Evolutionary conservation across 2,113 vertebrate genomes (phyloP).

Genomic region (Scomber japonicus): DNA sequence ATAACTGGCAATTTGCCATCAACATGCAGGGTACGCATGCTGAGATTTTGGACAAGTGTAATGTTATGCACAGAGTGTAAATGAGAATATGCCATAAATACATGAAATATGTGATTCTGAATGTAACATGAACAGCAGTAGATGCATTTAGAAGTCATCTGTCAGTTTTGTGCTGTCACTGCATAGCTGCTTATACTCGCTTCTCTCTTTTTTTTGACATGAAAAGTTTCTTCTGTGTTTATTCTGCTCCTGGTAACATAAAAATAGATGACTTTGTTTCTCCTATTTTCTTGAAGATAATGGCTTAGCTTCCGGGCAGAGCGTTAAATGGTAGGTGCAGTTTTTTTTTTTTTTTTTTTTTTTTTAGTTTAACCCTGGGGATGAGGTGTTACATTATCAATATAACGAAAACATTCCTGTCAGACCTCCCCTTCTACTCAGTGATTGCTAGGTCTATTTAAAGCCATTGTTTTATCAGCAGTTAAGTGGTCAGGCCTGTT

Average conservation of each 20-base stretch:
- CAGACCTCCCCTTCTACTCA: conserved; percentile 9
- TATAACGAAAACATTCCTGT: conserved; percentile 30
- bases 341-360: conserved; percentile 10
- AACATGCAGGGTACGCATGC: neutral
- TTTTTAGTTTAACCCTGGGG: conserved; percentile 15
- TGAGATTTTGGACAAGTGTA: too few species aligned
- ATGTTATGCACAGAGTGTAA: too few species aligned
- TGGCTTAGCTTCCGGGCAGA: conserved; percentile 39
- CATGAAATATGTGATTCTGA: conserved; percentile 15
- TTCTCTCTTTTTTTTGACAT: conserved; percentile 3
- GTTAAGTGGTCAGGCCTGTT: conserved; percentile 25
- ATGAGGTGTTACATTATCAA: conserved; percentile 34
- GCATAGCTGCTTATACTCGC: conserved; percentile 13
- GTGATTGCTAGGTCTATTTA: conserved; percentile 5
- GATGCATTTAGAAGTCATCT: conserved; percentile 41
- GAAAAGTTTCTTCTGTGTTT: conserved; percentile 36
- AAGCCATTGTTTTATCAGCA: conserved; percentile 32
- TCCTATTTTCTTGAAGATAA: conserved; percentile 36
- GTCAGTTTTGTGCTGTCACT: conserved; percentile 33
- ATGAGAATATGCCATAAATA: conserved; percentile 8
- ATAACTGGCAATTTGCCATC: conserved; percentile 18
- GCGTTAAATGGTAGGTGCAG: conserved; percentile 21
- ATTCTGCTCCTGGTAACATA: conserved; percentile 12
- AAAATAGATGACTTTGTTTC: conserved; percentile 48
- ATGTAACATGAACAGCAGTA: conserved; percentile 2